Evolutionary conservation across 2,888 invertebrate genomes (phyloP).

Genomic region (Drosophila nigricruria): DNA sequence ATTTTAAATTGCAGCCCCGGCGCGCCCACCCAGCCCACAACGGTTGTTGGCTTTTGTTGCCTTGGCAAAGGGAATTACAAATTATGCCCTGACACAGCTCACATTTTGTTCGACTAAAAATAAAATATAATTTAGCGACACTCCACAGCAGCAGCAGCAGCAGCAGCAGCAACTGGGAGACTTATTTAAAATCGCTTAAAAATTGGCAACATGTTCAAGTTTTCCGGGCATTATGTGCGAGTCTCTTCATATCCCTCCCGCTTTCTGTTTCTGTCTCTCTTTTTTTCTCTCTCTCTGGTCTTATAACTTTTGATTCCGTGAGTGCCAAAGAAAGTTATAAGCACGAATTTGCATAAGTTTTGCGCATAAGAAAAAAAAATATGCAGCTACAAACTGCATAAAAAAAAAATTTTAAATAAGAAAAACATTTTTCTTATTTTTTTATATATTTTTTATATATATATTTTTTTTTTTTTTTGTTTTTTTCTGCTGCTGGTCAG

Average conservation of each 20-base stretch:
- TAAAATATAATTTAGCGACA: slow-evolving; percentile 60
- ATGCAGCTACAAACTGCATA: slow-evolving; percentile 20
- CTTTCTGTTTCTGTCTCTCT: not conserved
- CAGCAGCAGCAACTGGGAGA: slow-evolving; percentile 11
- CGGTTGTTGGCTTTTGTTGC: slow-evolving; percentile 45
- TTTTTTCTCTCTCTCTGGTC: slow-evolving; percentile 6
- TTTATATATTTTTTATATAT: not conserved
- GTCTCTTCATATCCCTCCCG: not conserved
- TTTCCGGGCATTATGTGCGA: slow-evolving; percentile 15
- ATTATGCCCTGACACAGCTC: slow-evolving; percentile 61
- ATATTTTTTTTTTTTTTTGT: not conserved
- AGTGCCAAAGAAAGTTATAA: slow-evolving; percentile 53
- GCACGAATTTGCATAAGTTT: slow-evolving; percentile 73
- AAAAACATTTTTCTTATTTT: slow-evolving; percentile 20
- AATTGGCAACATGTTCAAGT: slow-evolving; percentile 68
- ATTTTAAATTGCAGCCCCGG: slow-evolving; percentile 60
- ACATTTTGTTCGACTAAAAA: slow-evolving; percentile 48
- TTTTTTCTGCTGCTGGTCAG: slow-evolving; percentile 4
- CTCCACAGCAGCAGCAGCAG: slow-evolving; percentile 19
- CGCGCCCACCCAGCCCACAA: slow-evolving; percentile 1
- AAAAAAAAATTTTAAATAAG: slow-evolving; percentile 39
- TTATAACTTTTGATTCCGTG: slow-evolving; percentile 58
- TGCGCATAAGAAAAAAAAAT: slow-evolving; percentile 28
- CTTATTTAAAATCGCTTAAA: slow-evolving; percentile 76
- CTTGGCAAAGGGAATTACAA: slow-evolving; percentile 59